Evolutionary conservation across 2,113 vertebrate genomes (phyloP).

Genomic region (Zonotrichia leucophrys): DNA sequence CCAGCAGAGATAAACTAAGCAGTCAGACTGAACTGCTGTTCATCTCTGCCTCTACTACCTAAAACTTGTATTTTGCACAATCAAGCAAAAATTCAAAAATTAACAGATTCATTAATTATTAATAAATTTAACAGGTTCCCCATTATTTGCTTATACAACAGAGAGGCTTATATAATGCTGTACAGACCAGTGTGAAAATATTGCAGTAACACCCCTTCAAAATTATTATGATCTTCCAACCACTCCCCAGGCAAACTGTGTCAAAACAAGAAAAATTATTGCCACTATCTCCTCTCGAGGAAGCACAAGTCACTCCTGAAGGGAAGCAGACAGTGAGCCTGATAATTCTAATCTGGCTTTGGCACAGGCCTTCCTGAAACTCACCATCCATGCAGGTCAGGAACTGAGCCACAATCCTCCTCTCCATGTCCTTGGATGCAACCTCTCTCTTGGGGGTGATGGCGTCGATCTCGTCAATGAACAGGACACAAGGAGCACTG

Average conservation of each 20-base stretch:
- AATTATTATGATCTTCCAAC: background rate
- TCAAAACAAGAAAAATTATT: background rate
- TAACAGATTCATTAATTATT: background rate
- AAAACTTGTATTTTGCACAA: background rate
- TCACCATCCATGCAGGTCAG: conserved; percentile 96
- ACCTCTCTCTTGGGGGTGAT: conserved; percentile 96
- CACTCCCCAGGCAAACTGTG: background rate
- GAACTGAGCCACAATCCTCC: conserved; percentile 95
- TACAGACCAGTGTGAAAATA: background rate
- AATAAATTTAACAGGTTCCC: background rate
- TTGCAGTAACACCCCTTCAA: background rate
- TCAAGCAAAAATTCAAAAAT: background rate
- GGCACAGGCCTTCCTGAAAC: conserved; percentile 20
- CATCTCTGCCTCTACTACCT: background rate
- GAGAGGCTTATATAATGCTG: background rate
- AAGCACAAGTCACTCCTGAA: background rate
- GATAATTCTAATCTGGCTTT: background rate
- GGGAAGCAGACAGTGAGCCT: background rate
- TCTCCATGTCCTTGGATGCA: conserved; percentile 98
- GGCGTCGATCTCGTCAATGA: conserved; percentile 97
- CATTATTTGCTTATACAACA: background rate
- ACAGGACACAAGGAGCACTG: conserved; percentile 89
- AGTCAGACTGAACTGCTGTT: background rate
- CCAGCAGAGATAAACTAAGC: background rate
- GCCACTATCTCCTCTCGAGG: background rate